Conservation (phyloP, 2,888 invertebrate genomes). For the Rhopalosiphum nymphaeae region DNA sequence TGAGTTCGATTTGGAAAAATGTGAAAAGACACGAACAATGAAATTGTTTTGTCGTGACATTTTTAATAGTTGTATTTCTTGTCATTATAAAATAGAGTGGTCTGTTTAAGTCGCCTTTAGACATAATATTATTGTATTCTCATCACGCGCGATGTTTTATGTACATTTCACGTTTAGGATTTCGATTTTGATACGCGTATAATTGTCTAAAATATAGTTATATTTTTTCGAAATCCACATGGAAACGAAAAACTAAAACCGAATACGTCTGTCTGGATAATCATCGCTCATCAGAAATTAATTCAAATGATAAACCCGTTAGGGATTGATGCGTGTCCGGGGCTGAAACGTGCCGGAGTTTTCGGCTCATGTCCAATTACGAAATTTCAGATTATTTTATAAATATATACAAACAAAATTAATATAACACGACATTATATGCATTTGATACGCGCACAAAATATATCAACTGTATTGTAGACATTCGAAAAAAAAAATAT, state of each 20-base stretch:
- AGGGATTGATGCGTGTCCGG: conserved; percentile 36
- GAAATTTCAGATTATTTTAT: conserved; percentile 34
- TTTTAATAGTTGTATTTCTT: background rate
- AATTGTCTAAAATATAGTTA: background rate
- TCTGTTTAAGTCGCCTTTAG: background rate
- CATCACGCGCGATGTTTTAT: background rate
- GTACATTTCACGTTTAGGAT: background rate
- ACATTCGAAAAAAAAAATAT: background rate
- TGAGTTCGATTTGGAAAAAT: background rate
- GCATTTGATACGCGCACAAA: background rate
- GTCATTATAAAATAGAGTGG: background rate
- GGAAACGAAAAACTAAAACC: conserved; percentile 1
- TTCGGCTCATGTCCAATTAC: conserved; percentile 34
- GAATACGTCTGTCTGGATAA: background rate
- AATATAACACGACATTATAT: background rate
- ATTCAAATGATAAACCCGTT: conserved; percentile 53
- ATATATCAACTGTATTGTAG: background rate
- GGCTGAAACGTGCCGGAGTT: conserved; percentile 3
- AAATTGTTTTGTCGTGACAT: background rate
- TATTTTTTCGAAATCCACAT: background rate
- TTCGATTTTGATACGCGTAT: background rate
- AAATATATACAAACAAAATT: background rate
- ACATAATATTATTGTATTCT: background rate
- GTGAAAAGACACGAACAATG: background rate
- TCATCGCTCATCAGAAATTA: conserved; percentile 46